These are phyloP conservation scores for Zingel zingel DNA, from an alignment of 2,113 vertebrate genomes.

Conservation along the genomic window DNA sequence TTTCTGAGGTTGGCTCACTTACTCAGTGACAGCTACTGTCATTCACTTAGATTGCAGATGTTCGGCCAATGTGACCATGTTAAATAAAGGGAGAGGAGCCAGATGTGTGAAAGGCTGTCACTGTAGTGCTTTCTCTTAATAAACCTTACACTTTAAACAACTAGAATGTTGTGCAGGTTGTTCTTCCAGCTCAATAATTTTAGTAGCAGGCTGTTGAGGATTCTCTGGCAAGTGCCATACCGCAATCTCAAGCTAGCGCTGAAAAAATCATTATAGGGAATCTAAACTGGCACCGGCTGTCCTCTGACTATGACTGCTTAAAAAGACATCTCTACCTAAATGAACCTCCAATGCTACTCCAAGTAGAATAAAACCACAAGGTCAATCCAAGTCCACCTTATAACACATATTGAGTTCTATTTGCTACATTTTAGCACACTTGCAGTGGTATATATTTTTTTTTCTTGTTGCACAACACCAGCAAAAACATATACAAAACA, in stretches of 20 bases:
- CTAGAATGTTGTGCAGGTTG: background rate
- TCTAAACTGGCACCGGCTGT: constrained; percentile 34
- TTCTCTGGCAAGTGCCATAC: constrained; percentile 3
- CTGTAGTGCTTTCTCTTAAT: constrained; percentile 3
- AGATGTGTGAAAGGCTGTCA: constrained; percentile 11
- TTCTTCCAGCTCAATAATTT: constrained; percentile 12
- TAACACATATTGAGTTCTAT: background rate
- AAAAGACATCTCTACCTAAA: constrained; percentile 19
- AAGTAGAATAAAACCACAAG: background rate
- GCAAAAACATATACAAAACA: no score
- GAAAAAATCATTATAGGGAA: constrained; percentile 45
- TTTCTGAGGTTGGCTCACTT: constrained; percentile 8
- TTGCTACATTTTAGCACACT: background rate
- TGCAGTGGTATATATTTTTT: no score
- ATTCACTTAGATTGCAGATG: constrained; percentile 3
- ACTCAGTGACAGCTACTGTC: constrained; percentile 18
- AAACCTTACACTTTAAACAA: constrained; percentile 1
- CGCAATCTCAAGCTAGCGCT: constrained; percentile 39
- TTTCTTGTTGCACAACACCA: no score
- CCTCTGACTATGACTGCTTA: constrained; percentile 26
- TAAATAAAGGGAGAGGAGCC: constrained; percentile 5
- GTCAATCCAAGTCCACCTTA: background rate
- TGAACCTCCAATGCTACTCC: constrained; percentile 5
- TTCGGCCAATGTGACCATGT: background rate
- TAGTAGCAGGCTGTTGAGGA: constrained; percentile 20